Base-by-base conservation (phyloP, 2,113 vertebrate species). In the Taurulus bubalis region DNA sequence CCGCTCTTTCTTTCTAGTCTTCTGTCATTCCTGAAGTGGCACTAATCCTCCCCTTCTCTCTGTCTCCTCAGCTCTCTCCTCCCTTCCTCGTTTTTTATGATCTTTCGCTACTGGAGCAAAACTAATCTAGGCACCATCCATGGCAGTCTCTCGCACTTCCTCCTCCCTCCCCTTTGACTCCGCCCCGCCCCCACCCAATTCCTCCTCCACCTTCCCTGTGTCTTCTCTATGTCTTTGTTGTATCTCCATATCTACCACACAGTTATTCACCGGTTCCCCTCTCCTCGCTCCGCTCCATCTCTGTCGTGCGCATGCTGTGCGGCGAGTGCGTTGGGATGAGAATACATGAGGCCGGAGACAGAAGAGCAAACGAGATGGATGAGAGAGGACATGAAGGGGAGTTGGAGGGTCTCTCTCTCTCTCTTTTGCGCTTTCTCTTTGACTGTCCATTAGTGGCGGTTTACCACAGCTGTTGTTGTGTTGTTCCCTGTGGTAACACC, bases 21-120 rank as follows among this genome's bases (percentile, higher is more conserved):
- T 89, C 92, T 95, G 93, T 93, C 91, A 86, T 91, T 95, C 93
- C 86, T 95, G 93, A 92, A 95, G 95, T 95, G 94, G 93, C 94
- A 95, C 94, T 95, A 95, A 96, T 95, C 94, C 91, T 93, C 80
- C 91, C 85, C 90, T 88, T 91, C 91, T 93, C 92, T 91, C 86
- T 90, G 90, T 94, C 92, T 95, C 90, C 77, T 94, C 90, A 87
- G 84, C 92, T 88, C 85, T 90, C 84, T 91, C 90, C 91, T 87
- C 88, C 87, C 80, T 89, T 85, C 88, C 85, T 88, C 81, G 77
- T 87, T 90, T 95, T 95, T 95, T 96, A 95, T 95, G 94, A 95
- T 96, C 95, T 94, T 92, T 94, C 93, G 70, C 92, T 93, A 94
- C 90, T 92, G 90, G 91, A 95, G 94, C 95, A 94, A 93, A 94